Conservation (phyloP, 2,113 vertebrate genomes). For the Riparia riparia region DNA sequence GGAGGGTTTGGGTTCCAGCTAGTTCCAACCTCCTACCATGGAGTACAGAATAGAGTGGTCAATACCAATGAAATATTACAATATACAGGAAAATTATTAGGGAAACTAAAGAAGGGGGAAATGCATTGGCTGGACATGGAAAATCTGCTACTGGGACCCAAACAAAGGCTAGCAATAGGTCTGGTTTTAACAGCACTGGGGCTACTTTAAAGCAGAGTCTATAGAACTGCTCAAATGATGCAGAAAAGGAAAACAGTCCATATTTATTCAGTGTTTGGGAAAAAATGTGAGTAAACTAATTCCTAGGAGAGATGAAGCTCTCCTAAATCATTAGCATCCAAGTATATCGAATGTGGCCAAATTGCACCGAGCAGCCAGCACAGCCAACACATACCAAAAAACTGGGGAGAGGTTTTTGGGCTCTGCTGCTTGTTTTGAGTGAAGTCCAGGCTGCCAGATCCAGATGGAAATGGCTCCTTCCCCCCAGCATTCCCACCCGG, state of each 20-base stretch:
- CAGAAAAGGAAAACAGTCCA: neutral
- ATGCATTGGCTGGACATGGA: neutral
- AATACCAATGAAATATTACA: neutral
- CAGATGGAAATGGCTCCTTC: neutral
- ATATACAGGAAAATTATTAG: neutral
- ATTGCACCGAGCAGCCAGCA: neutral
- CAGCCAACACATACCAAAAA: rapidly evolving
- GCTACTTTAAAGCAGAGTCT: neutral
- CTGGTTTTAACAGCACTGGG: neutral
- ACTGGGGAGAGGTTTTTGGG: neutral
- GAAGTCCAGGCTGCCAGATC: neutral
- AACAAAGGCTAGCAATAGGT: neutral
- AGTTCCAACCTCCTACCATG: neutral
- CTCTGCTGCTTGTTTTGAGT: neutral
- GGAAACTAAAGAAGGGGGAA: neutral
- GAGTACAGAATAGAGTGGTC: neutral
- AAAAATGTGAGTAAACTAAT: neutral
- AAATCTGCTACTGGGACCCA: neutral
- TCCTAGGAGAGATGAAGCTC: neutral
- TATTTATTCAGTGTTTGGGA: neutral
- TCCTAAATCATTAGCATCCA: neutral
- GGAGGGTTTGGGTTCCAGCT: neutral
- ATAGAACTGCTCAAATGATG: neutral
- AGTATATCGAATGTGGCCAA: neutral
- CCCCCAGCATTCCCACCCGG: neutral